Conservation (phyloP, 2,113 vertebrate genomes). For the Halcyon malimbica region DNA sequence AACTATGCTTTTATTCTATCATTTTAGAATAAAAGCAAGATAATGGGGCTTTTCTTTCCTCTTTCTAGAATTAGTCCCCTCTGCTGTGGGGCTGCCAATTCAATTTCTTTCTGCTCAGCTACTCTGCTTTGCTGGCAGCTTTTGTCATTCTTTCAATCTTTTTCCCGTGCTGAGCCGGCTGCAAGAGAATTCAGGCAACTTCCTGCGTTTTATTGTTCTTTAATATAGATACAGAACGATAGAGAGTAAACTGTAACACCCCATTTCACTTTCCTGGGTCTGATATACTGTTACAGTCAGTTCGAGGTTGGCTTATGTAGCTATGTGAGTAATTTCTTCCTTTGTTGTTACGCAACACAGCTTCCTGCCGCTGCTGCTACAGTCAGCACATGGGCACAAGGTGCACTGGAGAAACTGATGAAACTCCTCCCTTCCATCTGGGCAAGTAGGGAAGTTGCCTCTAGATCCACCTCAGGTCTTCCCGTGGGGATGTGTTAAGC, state of each 20-base stretch:
- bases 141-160: neutral
- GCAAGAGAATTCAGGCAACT: neutral
- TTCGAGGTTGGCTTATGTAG: neutral
- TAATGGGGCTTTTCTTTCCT: neutral
- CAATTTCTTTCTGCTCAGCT: conserved; percentile 55
- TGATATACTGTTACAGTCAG: rapidly evolving
- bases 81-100: neutral
- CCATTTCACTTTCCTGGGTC: rapidly evolving
- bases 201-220: neutral
- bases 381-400: neutral
- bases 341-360: neutral
- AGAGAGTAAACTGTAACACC: neutral
- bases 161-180: neutral
- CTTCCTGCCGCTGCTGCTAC: conserved; percentile 31
- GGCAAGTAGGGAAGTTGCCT: neutral
- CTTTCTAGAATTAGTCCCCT: neutral
- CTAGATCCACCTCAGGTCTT: neutral
- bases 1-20: neutral
- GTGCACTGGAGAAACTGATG: neutral
- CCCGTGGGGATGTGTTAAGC: neutral
- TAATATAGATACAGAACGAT: neutral
- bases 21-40: neutral
- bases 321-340: conserved; percentile 26
- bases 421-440: conserved; percentile 1
- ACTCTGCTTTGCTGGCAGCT: conserved; percentile 2